These are phyloP conservation scores for Drosophila kanekoi DNA, from an alignment of 2,888 invertebrate genomes.

Conservation along the genomic window DNA sequence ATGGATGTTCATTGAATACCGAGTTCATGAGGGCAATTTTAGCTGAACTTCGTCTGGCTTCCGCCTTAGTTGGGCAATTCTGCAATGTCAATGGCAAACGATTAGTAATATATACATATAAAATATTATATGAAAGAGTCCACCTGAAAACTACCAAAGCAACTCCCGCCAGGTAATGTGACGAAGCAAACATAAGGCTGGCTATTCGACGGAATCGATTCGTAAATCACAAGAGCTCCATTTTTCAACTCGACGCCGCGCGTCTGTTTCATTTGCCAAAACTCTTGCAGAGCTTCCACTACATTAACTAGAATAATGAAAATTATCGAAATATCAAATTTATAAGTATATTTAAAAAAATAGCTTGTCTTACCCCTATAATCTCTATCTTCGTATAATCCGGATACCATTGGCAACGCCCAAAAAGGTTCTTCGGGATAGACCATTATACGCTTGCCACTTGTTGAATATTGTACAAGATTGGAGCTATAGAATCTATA, in stretches of 20 bases:
- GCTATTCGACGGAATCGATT: slow-evolving; percentile 95
- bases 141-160: slow-evolving; percentile 98
- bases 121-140: not conserved
- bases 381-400: slow-evolving; percentile 84
- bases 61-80: slow-evolving; percentile 98
- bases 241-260: slow-evolving; percentile 93
- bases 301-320: slow-evolving; percentile 90
- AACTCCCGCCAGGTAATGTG: slow-evolving; percentile 97
- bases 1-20: slow-evolving; percentile 98
- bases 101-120: not conserved
- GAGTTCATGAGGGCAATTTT: slow-evolving; percentile 99
- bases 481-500: slow-evolving; percentile 22
- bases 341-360: not conserved
- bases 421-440: slow-evolving; percentile 85
- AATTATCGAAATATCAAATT: not conserved
- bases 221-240: slow-evolving; percentile 96
- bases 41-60: slow-evolving; percentile 96
- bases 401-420: slow-evolving; percentile 84
- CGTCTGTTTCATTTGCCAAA: slow-evolving; percentile 98
- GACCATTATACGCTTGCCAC: slow-evolving; percentile 81
- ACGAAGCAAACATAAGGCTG: slow-evolving; percentile 98
- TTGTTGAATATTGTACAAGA: slow-evolving; percentile 38
- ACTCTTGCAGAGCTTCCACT: slow-evolving; percentile 97
- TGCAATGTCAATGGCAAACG: slow-evolving; percentile 79
- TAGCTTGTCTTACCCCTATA: slow-evolving; percentile 81